phyloP scores from a whole-genome alignment of 2,797 vertebrate species.

The Perodicticus potto region DNA sequence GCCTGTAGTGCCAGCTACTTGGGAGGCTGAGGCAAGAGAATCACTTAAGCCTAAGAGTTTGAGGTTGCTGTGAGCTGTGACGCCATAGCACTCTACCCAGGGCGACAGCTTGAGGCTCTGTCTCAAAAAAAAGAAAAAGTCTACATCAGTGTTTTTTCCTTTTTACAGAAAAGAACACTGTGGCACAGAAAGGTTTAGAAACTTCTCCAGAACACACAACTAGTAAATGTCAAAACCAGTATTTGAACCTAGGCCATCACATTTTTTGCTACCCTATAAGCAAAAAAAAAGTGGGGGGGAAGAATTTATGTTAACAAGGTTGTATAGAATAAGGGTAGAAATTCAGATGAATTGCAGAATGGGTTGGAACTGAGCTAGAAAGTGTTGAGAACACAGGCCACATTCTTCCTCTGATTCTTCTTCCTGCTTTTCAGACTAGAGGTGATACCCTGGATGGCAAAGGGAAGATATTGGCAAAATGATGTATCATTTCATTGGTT shows the following conservation, averaged over 20 bases:
- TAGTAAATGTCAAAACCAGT: background rate
- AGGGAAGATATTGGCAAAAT: slow-evolving; percentile 19
- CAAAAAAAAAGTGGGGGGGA: background rate
- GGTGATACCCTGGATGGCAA: background rate
- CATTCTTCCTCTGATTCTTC: slow-evolving; percentile 6
- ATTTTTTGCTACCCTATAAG: slow-evolving; percentile 10
- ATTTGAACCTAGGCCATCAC: slow-evolving; percentile 10
- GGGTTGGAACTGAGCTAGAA: slow-evolving; percentile 33
- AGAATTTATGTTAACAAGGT: background rate
- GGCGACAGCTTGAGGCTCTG: too few relatives aligned
- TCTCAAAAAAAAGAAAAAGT: too few relatives aligned
- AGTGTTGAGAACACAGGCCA: background rate
- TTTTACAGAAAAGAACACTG: background rate
- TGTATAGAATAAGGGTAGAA: slow-evolving; percentile 22
- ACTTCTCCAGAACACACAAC: background rate
- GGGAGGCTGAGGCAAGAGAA: too few relatives aligned
- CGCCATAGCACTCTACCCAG: too few relatives aligned
- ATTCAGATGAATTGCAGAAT: slow-evolving; percentile 9
- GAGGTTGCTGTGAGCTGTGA: too few relatives aligned
- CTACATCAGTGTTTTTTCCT: background rate
- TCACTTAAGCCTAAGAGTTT: too few relatives aligned
- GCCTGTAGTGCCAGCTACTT: too few relatives aligned
- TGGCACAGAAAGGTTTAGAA: background rate
- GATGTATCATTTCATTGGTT: too few relatives aligned
- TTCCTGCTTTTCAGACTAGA: slow-evolving; percentile 26